Evolutionary conservation across 92 coral and sea anemone species (phyloP).

Genomic region (Nematostella vectensis): DNA sequence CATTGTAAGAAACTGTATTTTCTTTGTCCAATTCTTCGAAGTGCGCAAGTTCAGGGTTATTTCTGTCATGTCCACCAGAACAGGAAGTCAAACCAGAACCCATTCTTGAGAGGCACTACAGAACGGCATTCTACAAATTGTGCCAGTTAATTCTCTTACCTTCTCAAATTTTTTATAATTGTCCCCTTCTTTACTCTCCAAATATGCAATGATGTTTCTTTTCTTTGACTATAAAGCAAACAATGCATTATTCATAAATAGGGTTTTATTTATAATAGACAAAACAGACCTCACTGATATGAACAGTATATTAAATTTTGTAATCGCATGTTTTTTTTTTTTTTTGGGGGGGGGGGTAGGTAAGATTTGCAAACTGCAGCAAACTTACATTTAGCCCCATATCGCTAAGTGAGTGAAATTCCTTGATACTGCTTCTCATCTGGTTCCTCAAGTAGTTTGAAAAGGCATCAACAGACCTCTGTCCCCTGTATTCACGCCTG

Average conservation of each 20-base stretch:
- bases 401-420: conserved; percentile 84
- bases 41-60: too few species aligned
- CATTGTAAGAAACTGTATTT: too few species aligned
- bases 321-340: too few species aligned
- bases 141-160: conserved; percentile 41
- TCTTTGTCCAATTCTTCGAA: too few species aligned
- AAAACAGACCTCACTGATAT: too few species aligned
- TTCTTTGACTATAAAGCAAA: conserved; percentile 43
- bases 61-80: too few species aligned
- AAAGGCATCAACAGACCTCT: conserved; percentile 94
- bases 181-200: conserved; percentile 78
- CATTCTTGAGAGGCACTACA: too few species aligned
- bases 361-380: too few species aligned
- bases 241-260: neutral
- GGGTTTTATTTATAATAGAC: neutral
- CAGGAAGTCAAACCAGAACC: too few species aligned
- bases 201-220: conserved; percentile 74
- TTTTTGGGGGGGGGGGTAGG: too few species aligned
- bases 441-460: conserved; percentile 81
- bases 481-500: conserved; percentile 92
- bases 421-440: conserved; percentile 55
- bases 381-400: conserved; percentile 66
- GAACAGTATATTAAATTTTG: too few species aligned
- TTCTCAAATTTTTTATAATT: conserved; percentile 59
- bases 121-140: too few species aligned